Base-by-base conservation (phyloP, 2,888 invertebrate genomes). In the Yponomeuta evonymella region DNA sequence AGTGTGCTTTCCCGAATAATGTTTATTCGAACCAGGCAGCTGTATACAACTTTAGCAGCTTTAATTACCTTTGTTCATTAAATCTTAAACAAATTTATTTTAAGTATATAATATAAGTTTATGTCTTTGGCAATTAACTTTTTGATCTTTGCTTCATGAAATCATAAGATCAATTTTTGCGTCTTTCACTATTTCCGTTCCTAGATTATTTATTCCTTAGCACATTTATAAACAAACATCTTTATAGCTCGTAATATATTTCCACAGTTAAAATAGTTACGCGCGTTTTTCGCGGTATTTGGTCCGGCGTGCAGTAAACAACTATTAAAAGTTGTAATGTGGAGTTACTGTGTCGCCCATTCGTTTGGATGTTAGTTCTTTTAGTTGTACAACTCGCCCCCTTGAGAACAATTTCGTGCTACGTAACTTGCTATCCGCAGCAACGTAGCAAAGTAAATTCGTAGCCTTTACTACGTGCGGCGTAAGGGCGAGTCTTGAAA, bases 291-390 rank as follows among this genome's bases (percentile, higher is more conserved):
- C 29, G 5, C 65, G 8, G 11, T 11, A 65, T 65, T 30, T 30
- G 29, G 65, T 6, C 29, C 65, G 10, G 51, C 29, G 64, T 65
- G 33, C 65, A 29, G 33, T 65, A 65, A 65, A 65, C 65, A 65
- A 65, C 65, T 65, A 29, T 65, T 67, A 67, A 67, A 67, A 67
- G 15, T 67, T 67, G 23, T 67, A 67, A 67, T 43, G 36, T n/a
- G 48, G n/a, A 67, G 67, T 67, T 73, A 73, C 74, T 71, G 29
- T 58, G 51, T 58, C 51, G 15, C 51, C 51, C 51, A 58, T 58
- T 58, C 51, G 51, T 58, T 58, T 58, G 51, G 51, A 1, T 58
- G 51, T 58, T 58, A 58, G 51, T 58, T 58, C 51, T 58, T 58
- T 58, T 58, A 58, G 51, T 58, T 58, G 51, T 58, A 58, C 51